Conservation (phyloP, 2,113 vertebrate genomes). For the Podarcis raffonei region DNA sequence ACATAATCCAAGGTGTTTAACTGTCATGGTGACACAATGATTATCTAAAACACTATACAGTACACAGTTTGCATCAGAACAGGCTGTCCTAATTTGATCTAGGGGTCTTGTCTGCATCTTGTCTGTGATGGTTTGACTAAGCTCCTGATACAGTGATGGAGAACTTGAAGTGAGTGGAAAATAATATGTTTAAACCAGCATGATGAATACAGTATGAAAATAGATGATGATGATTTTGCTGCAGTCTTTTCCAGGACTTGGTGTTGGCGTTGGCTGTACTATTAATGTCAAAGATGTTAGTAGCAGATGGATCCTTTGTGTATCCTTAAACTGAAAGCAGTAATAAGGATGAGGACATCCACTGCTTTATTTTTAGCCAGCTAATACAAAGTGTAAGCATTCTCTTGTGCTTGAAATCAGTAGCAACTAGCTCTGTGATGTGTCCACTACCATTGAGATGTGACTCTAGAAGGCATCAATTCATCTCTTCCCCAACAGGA, state of each 20-base stretch:
- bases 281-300: slow-evolving; percentile 3
- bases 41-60: background rate
- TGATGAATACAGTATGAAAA: background rate
- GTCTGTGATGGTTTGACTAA: background rate
- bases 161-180: background rate
- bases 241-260: background rate
- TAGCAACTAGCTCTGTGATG: background rate
- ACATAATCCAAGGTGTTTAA: background rate
- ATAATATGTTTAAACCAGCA: background rate
- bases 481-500: background rate
- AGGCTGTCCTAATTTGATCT: background rate
- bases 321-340: slow-evolving; percentile 22
- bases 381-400: background rate
- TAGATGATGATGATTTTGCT: background rate
- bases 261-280: background rate
- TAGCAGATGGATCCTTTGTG: slow-evolving; percentile 1
- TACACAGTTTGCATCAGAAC: background rate
- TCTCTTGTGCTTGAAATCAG: background rate
- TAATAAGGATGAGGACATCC: background rate
- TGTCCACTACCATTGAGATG: background rate
- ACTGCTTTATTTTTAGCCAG: background rate
- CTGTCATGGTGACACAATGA: background rate
- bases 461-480: background rate
- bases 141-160: background rate
- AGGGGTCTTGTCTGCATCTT: background rate